phyloP scores from a whole-genome alignment of 2,113 vertebrate genomes.

The Pelobates fuscus region DNA sequence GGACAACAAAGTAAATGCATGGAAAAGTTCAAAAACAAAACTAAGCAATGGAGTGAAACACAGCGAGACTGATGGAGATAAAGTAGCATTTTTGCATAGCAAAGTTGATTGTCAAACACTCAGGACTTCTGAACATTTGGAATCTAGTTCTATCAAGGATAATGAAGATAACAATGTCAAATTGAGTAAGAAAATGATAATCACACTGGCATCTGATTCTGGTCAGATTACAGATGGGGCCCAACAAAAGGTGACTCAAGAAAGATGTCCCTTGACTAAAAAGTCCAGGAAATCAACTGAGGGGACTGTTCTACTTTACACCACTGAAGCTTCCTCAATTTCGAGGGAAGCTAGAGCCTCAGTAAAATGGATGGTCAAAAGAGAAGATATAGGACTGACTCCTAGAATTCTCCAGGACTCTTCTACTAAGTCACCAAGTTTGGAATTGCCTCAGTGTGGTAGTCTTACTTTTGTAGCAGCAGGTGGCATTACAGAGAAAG shows the following conservation, averaged over 20 bases:
- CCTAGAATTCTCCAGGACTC: background rate
- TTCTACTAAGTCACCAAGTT: background rate
- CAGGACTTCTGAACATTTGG: background rate
- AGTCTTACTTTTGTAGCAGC: background rate
- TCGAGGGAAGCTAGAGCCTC: conserved; percentile 3
- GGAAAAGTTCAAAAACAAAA: background rate
- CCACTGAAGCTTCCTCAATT: background rate
- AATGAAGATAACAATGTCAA: background rate
- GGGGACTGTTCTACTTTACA: background rate
- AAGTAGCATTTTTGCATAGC: background rate
- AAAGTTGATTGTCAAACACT: background rate
- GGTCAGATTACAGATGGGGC: background rate
- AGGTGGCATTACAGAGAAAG: background rate
- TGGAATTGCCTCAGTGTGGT: background rate
- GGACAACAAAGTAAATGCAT: background rate
- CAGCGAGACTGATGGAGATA: background rate
- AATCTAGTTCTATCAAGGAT: background rate
- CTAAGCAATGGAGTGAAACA: background rate
- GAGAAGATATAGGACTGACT: background rate
- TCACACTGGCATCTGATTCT: background rate
- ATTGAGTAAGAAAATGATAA: background rate
- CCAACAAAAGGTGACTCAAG: background rate
- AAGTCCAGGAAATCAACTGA: background rate
- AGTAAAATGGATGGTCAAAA: conserved; percentile 6
- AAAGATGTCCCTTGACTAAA: background rate